Conservation (phyloP, 2,888 invertebrate genomes). For the Conus canariensis region DNA sequence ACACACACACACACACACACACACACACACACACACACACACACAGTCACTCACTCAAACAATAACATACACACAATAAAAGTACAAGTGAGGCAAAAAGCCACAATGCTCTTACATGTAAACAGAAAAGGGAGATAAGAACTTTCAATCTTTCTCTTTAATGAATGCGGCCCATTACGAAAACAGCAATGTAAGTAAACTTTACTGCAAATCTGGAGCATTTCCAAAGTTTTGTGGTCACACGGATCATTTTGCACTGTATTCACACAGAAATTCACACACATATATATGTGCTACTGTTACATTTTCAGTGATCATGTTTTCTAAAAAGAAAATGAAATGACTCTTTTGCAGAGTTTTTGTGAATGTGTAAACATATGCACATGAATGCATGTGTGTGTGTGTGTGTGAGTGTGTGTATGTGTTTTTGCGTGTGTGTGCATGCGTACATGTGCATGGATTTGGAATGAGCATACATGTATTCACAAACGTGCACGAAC, state of each 20-base stretch:
- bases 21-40: not conserved
- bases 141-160: no score
- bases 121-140: no score
- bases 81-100: not conserved
- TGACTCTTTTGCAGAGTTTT: not conserved
- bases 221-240: no score
- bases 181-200: no score
- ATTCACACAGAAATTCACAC: not conserved
- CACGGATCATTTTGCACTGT: not conserved
- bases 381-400: not conserved
- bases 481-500: not conserved
- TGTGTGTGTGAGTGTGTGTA: slow-evolving; percentile 23
- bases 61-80: not conserved
- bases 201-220: no score
- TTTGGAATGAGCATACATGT: not conserved
- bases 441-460: not conserved
- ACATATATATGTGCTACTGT: not conserved
- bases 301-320: no score
- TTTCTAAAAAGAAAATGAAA: no score
- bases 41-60: not conserved
- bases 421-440: not conserved
- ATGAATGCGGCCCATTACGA: no score
- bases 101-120: no score
- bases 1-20: no score
- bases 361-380: not conserved